Conservation (phyloP, 2,113 vertebrate species). For the Bambusicola thoracicus region DNA sequence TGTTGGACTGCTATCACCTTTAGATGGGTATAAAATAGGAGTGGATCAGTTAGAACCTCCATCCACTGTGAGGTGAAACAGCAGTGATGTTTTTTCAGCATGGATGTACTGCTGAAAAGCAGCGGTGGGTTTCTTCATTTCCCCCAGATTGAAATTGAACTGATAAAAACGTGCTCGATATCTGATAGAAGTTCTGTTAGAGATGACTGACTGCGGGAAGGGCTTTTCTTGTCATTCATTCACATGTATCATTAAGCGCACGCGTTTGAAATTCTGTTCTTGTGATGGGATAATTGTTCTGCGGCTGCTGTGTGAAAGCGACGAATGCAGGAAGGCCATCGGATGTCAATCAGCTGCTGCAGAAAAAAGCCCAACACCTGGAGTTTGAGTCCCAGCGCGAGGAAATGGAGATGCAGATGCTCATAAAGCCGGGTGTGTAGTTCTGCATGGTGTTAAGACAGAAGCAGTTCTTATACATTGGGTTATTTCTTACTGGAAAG, state of each 20-base stretch:
- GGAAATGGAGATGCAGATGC: neutral
- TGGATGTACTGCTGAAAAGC: neutral
- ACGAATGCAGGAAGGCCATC: neutral
- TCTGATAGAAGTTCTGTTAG: neutral
- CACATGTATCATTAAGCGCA: neutral
- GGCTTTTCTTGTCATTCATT: neutral
- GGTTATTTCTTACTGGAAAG: too few species aligned
- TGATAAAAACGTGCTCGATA: neutral
- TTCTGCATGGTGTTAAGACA: accelerated
- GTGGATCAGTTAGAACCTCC: neutral
- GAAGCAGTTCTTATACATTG: neutral
- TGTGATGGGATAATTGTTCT: neutral
- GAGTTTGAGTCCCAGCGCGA: neutral
- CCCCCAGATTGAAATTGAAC: neutral
- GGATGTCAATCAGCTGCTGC: neutral
- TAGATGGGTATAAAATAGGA: neutral
- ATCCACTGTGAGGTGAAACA: neutral
- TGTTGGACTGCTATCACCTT: neutral
- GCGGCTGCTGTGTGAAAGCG: accelerated
- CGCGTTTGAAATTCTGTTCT: neutral
- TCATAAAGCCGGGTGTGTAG: neutral
- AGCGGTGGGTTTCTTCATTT: neutral
- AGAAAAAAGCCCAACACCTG: neutral
- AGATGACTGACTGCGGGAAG: neutral
- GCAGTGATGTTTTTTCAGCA: neutral